Conservation (phyloP, 2,888 invertebrate species). For the Acrocera orbiculus region DNA sequence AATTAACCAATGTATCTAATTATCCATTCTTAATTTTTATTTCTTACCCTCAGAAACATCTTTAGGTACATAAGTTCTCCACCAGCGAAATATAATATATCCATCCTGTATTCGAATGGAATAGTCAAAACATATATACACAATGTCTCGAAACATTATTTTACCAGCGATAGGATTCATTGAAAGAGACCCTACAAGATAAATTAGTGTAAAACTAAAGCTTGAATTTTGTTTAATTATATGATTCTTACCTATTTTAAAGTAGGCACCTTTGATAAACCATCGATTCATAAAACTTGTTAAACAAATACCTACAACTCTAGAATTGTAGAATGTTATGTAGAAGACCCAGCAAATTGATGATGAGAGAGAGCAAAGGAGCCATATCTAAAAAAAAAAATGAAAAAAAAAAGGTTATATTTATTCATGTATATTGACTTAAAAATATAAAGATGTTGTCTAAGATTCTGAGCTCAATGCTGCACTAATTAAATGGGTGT, state of each 20-base stretch:
- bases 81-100: constrained; percentile 94
- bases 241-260: constrained; percentile 60
- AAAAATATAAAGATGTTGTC: too few relatives aligned
- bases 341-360: constrained; percentile 86
- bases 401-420: too few relatives aligned
- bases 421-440: too few relatives aligned
- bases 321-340: constrained; percentile 86
- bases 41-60: constrained; percentile 78
- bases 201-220: neutral
- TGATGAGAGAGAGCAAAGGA: constrained; percentile 63
- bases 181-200: constrained; percentile 70
- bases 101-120: constrained; percentile 88
- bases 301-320: constrained; percentile 75
- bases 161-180: constrained; percentile 93
- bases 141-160: constrained; percentile 93
- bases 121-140: constrained; percentile 86
- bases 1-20: too few relatives aligned
- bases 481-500: too few relatives aligned
- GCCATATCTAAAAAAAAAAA: constrained; percentile 35
- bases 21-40: neutral
- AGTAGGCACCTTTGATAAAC: constrained; percentile 68
- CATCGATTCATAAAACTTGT: constrained; percentile 79
- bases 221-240: too few relatives aligned
- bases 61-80: constrained; percentile 88
- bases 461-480: too few relatives aligned